These are phyloP conservation scores for Hemibagrus wyckioides DNA, from an alignment of 2,113 vertebrate genomes.

Conservation along the genomic window DNA sequence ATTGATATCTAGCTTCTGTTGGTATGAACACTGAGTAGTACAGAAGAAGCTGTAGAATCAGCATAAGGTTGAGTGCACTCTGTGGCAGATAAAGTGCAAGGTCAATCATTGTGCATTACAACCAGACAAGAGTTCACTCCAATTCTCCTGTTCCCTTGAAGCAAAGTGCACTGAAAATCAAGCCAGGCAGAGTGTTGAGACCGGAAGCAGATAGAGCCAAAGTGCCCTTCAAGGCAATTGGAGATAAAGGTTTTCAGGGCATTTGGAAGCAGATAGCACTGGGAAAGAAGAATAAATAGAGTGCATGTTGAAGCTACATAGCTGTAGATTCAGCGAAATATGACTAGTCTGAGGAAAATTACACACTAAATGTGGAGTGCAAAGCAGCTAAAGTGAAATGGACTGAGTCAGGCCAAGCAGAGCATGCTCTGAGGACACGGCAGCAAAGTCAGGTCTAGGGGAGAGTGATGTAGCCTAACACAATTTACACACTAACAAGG, in stretches of 20 bases:
- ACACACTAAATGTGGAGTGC: neutral
- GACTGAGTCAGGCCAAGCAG: neutral
- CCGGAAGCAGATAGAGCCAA: neutral
- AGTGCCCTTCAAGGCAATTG: neutral
- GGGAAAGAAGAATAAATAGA: neutral
- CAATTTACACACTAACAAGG: neutral
- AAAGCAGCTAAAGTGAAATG: neutral
- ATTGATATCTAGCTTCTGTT: neutral
- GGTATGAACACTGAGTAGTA: neutral
- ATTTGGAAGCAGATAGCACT: slow-evolving; percentile 1
- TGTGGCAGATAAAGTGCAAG: neutral
- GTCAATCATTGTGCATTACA: neutral
- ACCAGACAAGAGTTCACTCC: neutral
- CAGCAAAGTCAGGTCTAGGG: neutral
- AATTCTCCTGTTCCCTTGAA: neutral
- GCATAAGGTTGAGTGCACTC: neutral
- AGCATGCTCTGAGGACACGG: neutral
- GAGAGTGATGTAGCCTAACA: neutral
- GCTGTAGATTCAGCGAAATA: neutral
- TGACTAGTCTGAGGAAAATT: neutral
- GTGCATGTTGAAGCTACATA: neutral
- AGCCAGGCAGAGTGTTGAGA: neutral
- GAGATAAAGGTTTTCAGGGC: neutral
- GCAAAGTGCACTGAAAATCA: neutral
- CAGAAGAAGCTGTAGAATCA: neutral